Conservation (phyloP, 2,888 invertebrate genomes). For the Amiota minor region DNA sequence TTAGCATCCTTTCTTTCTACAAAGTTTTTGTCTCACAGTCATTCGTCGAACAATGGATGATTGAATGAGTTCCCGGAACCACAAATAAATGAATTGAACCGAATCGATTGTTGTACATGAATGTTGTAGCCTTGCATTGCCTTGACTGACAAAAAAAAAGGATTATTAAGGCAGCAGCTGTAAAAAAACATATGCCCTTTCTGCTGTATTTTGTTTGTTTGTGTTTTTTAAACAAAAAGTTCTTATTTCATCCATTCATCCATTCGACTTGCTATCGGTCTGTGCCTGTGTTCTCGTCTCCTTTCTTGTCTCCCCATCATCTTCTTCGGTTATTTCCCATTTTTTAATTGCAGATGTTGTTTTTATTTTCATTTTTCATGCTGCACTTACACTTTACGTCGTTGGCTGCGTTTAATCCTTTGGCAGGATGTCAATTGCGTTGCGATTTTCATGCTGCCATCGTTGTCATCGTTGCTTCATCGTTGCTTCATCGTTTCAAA, state of each 20-base stretch:
- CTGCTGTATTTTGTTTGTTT: too few relatives aligned
- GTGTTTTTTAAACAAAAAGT: neutral
- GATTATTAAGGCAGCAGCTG: too few relatives aligned
- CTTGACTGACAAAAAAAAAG: too few relatives aligned
- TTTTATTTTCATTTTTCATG: neutral
- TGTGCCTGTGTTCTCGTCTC: neutral
- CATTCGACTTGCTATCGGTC: neutral
- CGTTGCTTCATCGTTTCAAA: slow-evolving; percentile 16
- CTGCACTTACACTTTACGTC: neutral
- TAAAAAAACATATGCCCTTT: too few relatives aligned
- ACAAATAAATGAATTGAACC: too few relatives aligned
- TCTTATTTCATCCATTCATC: neutral
- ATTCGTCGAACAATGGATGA: too few relatives aligned
- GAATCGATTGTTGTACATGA: too few relatives aligned
- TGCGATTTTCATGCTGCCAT: slow-evolving; percentile 33
- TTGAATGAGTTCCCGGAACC: too few relatives aligned
- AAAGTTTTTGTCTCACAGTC: too few relatives aligned
- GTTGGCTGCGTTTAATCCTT: slow-evolving; percentile 25
- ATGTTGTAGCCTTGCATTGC: too few relatives aligned
- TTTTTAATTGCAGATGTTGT: neutral
- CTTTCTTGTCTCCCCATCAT: neutral
- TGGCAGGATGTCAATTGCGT: slow-evolving; percentile 39
- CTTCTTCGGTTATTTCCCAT: neutral
- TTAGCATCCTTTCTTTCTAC: too few relatives aligned
- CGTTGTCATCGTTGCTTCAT: slow-evolving; percentile 32